Base-by-base conservation (phyloP, 2,888 invertebrate species). In the Cephus runcator region DNA sequence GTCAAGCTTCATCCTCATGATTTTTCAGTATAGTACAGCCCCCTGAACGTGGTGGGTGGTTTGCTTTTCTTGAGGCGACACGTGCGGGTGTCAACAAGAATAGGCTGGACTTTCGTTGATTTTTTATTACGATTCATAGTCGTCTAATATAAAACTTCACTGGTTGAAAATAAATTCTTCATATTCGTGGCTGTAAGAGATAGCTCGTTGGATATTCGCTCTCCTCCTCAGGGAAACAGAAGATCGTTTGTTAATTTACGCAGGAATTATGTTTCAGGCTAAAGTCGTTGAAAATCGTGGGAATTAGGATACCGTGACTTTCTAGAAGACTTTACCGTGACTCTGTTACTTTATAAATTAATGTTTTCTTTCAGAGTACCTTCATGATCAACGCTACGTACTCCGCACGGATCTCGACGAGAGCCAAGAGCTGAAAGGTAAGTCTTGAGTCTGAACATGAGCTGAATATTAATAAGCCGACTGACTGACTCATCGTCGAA, bases 301-400 rank as follows among this genome's bases (percentile, higher is more conserved):
- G 23, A 56, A 9, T 56, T 23, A 15, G 23, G 4, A 40, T 40
- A 40, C 40, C 12, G 4, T 15, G 15, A 40, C 4, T 40, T 15
- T 40, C 4, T 6, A 56, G 40, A 56, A 0, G 9, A 9, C 4
- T 56, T 23, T 36, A 12, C 36, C 4, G 12, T 4, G 36, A 36
- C 12, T 36, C 23, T 9, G 40, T 56, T 6, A 1, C 23, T 56
- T 23, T 56, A 56, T 56, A 56, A 15, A 56, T 23, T 56, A 40
- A 76, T 80, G 79, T 35, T 12, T 82, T 79, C 81, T 93, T 92
- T 80, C 92, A 93, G 93, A 92, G 40, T 93, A 93, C 82, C 91
- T 93, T 11, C 90, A 93, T 77, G 93, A 93, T 85, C 90, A 92
- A 85, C 91, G 93, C 83, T 93, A 93, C 85, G 90, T 93, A 31